Conservation (phyloP, 2,797 vertebrate species). For the Cyclopterus lumpus region DNA sequence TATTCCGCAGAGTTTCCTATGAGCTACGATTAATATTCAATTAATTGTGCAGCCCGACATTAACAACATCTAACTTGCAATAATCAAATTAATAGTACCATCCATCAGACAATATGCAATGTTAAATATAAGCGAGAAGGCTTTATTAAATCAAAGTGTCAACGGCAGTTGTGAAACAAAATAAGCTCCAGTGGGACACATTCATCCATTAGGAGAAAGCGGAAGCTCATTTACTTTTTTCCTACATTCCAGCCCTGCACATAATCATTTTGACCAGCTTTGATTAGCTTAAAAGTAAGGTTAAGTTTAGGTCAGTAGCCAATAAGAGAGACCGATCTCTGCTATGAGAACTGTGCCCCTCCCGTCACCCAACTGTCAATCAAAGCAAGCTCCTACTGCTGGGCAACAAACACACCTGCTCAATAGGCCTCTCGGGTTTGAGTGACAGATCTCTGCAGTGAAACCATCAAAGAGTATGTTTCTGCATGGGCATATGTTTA, state of each 20-base stretch:
- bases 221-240: constrained; percentile 17
- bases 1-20: background rate
- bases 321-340: constrained; percentile 52
- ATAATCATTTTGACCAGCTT: constrained; percentile 29
- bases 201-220: constrained; percentile 9
- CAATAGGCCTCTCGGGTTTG: constrained; percentile 47
- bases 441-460: constrained; percentile 52
- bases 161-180: constrained; percentile 1
- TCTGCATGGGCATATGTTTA: constrained; percentile 24
- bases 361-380: constrained; percentile 67
- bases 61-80: constrained; percentile 16
- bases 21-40: background rate
- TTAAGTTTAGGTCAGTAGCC: constrained; percentile 57
- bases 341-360: constrained; percentile 49
- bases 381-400: constrained; percentile 73
- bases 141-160: background rate
- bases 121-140: background rate
- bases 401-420: constrained; percentile 75
- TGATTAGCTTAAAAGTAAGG: constrained; percentile 52
- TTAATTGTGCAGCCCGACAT: constrained; percentile 4
- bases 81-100: constrained; percentile 3
- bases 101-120: constrained; percentile 15
- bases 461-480: constrained; percentile 38
- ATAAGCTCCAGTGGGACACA: constrained; percentile 13
- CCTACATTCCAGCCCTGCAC: constrained; percentile 32